phyloP scores from a whole-genome alignment of 2,113 vertebrate species.

The Aphyosemion australe region DNA sequence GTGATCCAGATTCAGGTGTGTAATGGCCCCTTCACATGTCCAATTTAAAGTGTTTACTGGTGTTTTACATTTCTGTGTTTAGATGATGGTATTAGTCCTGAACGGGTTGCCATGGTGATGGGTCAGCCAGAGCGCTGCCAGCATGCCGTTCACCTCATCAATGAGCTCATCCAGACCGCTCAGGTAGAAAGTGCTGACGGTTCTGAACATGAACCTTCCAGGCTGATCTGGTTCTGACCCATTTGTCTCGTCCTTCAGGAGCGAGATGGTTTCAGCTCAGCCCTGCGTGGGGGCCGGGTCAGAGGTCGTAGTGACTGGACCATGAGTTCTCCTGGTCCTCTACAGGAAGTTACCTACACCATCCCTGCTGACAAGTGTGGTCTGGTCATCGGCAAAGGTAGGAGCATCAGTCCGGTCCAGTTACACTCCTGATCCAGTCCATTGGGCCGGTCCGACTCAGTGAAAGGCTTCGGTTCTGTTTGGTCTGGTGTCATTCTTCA shows the following conservation, averaged over 20 bases:
- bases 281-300: constrained; percentile 77
- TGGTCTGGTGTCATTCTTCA: too few species aligned
- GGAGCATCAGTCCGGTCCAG: background rate
- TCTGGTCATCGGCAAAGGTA: constrained; percentile 95
- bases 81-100: constrained; percentile 93
- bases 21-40: too few species aligned
- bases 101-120: constrained; percentile 93
- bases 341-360: constrained; percentile 94
- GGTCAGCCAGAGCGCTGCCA: constrained; percentile 93
- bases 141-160: constrained; percentile 92
- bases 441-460: too few species aligned
- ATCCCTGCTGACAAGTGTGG: constrained; percentile 95
- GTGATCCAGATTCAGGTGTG: background rate
- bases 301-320: constrained; percentile 90
- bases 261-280: constrained; percentile 86
- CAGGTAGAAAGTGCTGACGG: constrained; percentile 77
- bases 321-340: constrained; percentile 83
- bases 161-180: constrained; percentile 90
- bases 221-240: background rate
- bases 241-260: constrained; percentile 76
- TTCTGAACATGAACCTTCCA: too few species aligned
- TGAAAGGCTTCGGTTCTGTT: too few species aligned
- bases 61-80: background rate
- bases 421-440: too few species aligned
- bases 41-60: background rate